Percentiles rank a stretch among this genome's conserved stretches.
These are phyloP conservation scores for Thecocarcelia acutangulata DNA, from an alignment of 2,888 invertebrate genomes.

Conservation along the genomic window DNA sequence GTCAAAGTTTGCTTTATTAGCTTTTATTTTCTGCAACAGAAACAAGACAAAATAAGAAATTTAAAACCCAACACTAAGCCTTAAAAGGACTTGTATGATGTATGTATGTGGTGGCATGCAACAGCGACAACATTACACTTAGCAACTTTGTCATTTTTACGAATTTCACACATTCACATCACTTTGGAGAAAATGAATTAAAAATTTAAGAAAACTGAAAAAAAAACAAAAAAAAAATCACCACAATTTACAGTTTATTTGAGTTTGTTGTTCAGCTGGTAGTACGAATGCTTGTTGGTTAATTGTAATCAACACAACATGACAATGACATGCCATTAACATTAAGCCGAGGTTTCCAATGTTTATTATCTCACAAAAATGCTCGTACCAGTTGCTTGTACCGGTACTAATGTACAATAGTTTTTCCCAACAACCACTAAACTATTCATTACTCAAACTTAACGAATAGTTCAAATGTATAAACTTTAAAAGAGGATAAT, in stretches of 20 bases:
- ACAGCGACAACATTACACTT: conserved; percentile 42
- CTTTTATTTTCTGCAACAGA: conserved; percentile 14
- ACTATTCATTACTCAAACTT: conserved; percentile 58
- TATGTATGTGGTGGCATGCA: conserved; percentile 53
- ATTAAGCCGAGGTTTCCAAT: conserved; percentile 58
- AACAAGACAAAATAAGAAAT: conserved; percentile 54
- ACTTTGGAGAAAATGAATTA: conserved; percentile 4
- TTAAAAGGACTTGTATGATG: conserved; percentile 62
- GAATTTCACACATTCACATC: conserved; percentile 48
- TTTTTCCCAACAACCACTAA: conserved; percentile 24
- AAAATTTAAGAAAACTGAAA: no score
- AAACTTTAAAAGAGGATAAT: conserved; percentile 48
- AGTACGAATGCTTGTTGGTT: conserved; percentile 27
- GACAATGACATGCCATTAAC: conserved; percentile 66
- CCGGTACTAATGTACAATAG: conserved; percentile 27
- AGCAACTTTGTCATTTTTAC: conserved; percentile 45
- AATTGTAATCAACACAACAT: conserved; percentile 69
- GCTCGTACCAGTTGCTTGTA: conserved; percentile 24
- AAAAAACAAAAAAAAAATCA: conserved; percentile 40
- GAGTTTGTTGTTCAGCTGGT: conserved; percentile 17
- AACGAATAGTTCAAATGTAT: conserved; percentile 56
- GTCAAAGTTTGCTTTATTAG: conserved; percentile 14
- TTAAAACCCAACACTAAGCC: conserved; percentile 58
- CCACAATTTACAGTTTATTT: conserved; percentile 56
- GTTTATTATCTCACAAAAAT: conserved; percentile 59